Evolutionary conservation across 1,140 invertebrate species (phyloP).

Genomic region (Aleiodes sp.): DNA sequence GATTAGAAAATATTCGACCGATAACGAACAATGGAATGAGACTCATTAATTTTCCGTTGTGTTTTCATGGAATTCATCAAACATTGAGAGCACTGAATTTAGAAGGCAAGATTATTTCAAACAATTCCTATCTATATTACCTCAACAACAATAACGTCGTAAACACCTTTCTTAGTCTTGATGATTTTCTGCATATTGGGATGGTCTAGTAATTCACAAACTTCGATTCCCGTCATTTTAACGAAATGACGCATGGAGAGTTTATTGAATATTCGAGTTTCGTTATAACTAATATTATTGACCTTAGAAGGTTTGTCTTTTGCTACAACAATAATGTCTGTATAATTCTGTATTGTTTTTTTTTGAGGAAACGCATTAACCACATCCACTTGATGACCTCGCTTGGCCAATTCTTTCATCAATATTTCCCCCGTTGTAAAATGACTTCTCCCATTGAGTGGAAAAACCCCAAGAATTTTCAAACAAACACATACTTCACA

Average conservation of each 20-base stretch:
- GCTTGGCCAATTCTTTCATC: conserved; percentile 53
- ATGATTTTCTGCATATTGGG: conserved; percentile 36
- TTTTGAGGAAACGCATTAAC: conserved; percentile 56
- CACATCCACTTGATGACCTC: conserved; percentile 63
- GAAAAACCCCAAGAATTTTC: conserved; percentile 56
- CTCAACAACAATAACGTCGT: conserved; percentile 44
- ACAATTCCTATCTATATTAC: no score
- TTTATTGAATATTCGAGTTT: neutral
- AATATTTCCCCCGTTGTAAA: conserved; percentile 53
- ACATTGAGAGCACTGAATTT: no score
- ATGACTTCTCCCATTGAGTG: conserved; percentile 57
- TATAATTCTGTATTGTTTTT: conserved; percentile 53
- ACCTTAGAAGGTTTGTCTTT: conserved; percentile 8
- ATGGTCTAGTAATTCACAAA: conserved; percentile 33
- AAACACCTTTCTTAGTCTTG: conserved; percentile 33
- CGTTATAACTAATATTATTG: conserved; percentile 21
- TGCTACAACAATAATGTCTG: conserved; percentile 41
- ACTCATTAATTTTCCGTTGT: no score
- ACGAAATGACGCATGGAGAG: neutral
- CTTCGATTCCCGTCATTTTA: neutral
- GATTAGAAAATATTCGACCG: no score
- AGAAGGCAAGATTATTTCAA: no score
- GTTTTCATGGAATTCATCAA: no score
- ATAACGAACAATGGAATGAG: no score
- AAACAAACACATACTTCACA: neutral